These are phyloP conservation scores for Entomobrya multifasciata DNA, from an alignment of 2,888 invertebrate species.

Conservation along the genomic window DNA sequence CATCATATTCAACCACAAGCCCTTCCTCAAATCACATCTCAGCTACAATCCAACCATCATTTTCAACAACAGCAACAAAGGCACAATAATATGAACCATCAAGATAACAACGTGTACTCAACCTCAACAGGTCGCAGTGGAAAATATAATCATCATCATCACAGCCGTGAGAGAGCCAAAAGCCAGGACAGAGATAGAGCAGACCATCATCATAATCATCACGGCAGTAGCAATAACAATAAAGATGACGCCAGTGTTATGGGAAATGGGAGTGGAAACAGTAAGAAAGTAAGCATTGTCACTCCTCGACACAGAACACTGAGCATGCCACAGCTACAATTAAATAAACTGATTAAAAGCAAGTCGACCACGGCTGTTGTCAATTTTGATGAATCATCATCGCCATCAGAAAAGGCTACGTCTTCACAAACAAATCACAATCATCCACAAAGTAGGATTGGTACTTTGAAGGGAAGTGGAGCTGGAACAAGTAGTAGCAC, in stretches of 20 bases:
- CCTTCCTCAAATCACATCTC: no score
- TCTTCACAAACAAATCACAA: constrained; percentile 25
- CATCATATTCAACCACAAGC: constrained; percentile 38
- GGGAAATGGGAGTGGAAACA: constrained; percentile 50
- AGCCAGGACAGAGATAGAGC: constrained; percentile 73
- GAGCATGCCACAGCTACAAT: constrained; percentile 90
- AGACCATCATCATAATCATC: constrained; percentile 42
- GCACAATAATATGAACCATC: constrained; percentile 46
- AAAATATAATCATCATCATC: constrained; percentile 66
- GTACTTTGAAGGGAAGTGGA: constrained; percentile 53
- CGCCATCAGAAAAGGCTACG: constrained; percentile 39
- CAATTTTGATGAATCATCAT: constrained; percentile 74
- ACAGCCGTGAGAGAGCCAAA: constrained; percentile 75
- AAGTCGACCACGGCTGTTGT: constrained; percentile 76
- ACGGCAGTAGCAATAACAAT: constrained; percentile 43
- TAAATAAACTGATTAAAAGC: constrained; percentile 76
- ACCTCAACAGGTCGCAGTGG: constrained; percentile 61
- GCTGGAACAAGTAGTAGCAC: constrained; percentile 48
- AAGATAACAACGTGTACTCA: no score
- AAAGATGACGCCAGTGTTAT: background rate
- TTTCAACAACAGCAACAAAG: constrained; percentile 47
- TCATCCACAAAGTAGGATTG: constrained; percentile 66
- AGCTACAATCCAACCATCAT: no score
- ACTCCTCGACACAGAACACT: constrained; percentile 88
- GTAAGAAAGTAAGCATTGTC: constrained; percentile 83